phyloP scores from a whole-genome alignment of 2,113 vertebrate species.

The Neoarius graeffei region DNA sequence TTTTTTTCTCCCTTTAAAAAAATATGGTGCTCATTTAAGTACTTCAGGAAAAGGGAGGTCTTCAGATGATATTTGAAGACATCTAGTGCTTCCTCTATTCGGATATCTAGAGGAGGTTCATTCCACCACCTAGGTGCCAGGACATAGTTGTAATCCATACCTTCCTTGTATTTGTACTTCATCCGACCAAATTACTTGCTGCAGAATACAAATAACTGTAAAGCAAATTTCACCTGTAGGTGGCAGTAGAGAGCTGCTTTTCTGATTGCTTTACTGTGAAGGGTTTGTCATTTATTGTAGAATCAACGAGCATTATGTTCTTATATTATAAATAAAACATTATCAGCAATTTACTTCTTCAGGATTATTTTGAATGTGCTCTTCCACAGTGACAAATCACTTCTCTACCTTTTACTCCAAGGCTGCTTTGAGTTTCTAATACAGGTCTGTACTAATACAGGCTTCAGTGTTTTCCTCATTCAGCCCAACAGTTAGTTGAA shows the following conservation, averaged over 20 bases:
- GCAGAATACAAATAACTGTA: not conserved
- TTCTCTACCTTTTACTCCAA: not conserved
- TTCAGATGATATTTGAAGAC: too few species aligned
- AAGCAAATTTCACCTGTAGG: constrained; percentile 21
- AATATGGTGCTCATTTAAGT: too few species aligned
- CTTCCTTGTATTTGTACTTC: not conserved
- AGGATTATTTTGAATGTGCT: not conserved
- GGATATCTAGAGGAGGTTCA: too few species aligned
- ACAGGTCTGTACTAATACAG: not conserved
- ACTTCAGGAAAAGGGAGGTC: too few species aligned
- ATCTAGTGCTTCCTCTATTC: too few species aligned
- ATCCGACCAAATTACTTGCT: not conserved
- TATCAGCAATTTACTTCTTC: not conserved
- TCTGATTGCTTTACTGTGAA: not conserved
- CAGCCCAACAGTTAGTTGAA: not conserved
- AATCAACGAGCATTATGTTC: not conserved
- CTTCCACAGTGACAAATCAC: not conserved
- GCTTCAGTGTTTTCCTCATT: not conserved
- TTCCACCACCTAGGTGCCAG: too few species aligned
- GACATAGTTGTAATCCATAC: too few species aligned
- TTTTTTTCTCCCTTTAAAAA: too few species aligned
- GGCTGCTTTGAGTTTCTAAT: not conserved
- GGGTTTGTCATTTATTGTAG: not conserved
- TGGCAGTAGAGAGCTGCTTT: constrained; percentile 41
- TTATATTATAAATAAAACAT: not conserved